Evolutionary conservation across 2,797 vertebrate genomes (phyloP), one percentile per base, ranked within the genome.

Genomic region (Catamblyrhynchus diadema): DNA sequence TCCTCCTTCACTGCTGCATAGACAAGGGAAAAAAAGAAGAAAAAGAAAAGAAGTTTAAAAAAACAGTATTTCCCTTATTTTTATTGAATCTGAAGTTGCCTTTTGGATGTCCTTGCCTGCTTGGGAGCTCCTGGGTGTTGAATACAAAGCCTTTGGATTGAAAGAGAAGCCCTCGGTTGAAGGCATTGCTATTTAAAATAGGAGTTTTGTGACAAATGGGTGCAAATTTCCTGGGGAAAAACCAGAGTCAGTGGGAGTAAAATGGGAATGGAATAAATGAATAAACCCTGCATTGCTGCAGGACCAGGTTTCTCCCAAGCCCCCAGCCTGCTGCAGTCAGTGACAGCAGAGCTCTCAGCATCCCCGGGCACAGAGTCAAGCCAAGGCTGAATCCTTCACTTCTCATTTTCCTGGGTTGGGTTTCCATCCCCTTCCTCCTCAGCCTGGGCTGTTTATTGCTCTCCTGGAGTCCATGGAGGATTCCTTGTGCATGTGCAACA

Each of bases 381-480:
- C 45, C 59, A 54, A 86, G 32, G n/a, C n/a, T 66, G 37, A 64
- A 57, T 5, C 51, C 64, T 94, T 82, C 69, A 4, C 18, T 78
- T 81, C 53, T 91, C 42, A 35, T 60, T 78, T 59, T 62, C 51
- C 69, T 54, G 82, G 37, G 25, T 1, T 85, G 71, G 56, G n/a
- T 86, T 94, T 94, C 83, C 81, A 84, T 24, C 14, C 51, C 33
- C 72, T 87, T 88, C 61, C 75, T 47, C 53, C 65, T 74, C 75
- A 85, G 75, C 32, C 45, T 32, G 35, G 53, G 44, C 37, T 89
- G 66, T 45, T 85, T 60, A 61, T 67, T 71, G 41, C 83, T 83
- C 64, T 42, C 84, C 85, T 73, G 86, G 20, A 54, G 33, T 7
- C 60, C 4, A 0, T 2, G n/a, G 64, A 87, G 67, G 66, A 70